phyloP scores from a whole-genome alignment of 2,797 vertebrate genomes.

The Toxotes lorentzi region DNA sequence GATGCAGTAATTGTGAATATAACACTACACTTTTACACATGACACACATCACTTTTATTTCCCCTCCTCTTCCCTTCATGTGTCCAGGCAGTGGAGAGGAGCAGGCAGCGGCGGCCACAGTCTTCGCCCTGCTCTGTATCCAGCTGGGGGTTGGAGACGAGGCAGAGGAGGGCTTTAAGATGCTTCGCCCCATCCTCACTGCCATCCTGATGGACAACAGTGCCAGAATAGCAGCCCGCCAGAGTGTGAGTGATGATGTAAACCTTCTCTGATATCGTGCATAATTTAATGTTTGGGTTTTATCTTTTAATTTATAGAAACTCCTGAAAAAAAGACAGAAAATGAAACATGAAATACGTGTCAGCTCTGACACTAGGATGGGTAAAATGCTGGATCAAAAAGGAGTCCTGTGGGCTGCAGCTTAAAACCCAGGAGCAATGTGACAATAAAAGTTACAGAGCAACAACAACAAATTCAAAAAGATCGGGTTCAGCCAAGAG shows the following conservation, averaged over 20 bases:
- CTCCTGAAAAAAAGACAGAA: background rate
- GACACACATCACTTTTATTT: background rate
- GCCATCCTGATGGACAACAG: slow-evolving; percentile 87
- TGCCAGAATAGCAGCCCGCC: slow-evolving; percentile 88
- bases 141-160: slow-evolving; percentile 92
- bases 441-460: background rate
- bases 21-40: too few species aligned
- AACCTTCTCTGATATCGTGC: background rate
- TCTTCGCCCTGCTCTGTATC: slow-evolving; percentile 91
- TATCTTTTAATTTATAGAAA: too few species aligned
- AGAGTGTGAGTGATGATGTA: slow-evolving; percentile 88
- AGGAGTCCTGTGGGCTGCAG: background rate
- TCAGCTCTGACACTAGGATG: too few species aligned
- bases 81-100: slow-evolving; percentile 91
- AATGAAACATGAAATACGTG: background rate
- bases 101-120: slow-evolving; percentile 89
- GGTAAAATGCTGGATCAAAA: background rate
- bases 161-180: slow-evolving; percentile 91
- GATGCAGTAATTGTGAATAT: slow-evolving; percentile 7
- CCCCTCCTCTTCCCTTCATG: background rate
- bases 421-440: background rate
- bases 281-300: background rate
- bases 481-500: background rate
- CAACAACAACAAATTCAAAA: background rate
- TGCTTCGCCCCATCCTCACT: slow-evolving; percentile 88